These are phyloP conservation scores for Microcebus griseorufus DNA, from an alignment of 2,113 vertebrate genomes.

Conservation along the genomic window DNA sequence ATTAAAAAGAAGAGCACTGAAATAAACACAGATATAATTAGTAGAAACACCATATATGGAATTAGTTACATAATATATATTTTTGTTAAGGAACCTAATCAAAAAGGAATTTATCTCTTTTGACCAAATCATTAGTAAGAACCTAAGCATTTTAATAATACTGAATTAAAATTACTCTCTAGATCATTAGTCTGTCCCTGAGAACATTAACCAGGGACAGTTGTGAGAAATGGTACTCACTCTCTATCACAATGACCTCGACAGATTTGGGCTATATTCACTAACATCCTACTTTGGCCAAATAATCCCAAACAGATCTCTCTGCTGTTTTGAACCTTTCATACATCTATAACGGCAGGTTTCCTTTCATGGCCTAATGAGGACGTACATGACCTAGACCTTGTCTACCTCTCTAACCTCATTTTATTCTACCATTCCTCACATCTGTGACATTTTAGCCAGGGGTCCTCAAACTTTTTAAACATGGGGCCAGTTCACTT, in stretches of 20 bases:
- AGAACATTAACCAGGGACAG: background rate
- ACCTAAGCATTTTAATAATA: background rate
- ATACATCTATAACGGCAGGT: background rate
- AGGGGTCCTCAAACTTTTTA: too few relatives aligned
- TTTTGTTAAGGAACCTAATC: background rate
- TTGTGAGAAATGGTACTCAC: background rate
- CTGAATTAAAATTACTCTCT: background rate
- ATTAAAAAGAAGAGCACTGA: slow-evolving; percentile 93
- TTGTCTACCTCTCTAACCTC: background rate
- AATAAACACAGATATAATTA: slow-evolving; percentile 68
- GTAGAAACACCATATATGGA: background rate
- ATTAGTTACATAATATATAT: slow-evolving; percentile 1
- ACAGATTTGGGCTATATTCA: background rate
- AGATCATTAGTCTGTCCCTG: background rate
- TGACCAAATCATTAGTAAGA: slow-evolving; percentile 27
- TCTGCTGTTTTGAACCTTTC: background rate
- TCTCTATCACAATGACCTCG: background rate
- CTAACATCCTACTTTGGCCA: background rate
- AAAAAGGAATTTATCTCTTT: background rate
- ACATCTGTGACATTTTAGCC: background rate
- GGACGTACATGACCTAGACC: background rate
- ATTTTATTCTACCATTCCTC: background rate
- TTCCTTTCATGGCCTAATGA: background rate
- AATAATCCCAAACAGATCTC: background rate
- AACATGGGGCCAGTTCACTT: too few relatives aligned